phyloP scores from a whole-genome alignment of 2,113 vertebrate species.

The Pheucticus melanocephalus region DNA sequence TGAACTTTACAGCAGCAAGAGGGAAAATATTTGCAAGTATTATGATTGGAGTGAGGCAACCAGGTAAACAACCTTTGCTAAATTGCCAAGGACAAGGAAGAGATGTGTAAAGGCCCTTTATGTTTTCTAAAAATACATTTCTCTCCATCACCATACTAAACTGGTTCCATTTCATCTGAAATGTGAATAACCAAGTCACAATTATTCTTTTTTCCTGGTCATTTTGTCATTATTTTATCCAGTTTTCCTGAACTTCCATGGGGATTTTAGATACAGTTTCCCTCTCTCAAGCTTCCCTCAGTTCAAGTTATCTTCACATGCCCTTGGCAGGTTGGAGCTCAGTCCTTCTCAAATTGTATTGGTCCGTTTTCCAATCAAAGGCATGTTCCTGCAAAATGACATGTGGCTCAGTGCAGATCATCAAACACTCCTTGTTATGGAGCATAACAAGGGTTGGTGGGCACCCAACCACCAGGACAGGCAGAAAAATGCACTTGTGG shows the following conservation, averaged over 20 bases:
- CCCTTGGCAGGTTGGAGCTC: constrained; percentile 12
- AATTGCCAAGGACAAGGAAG: neutral
- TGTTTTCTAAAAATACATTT: neutral
- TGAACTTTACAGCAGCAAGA: neutral
- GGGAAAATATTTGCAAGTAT: neutral
- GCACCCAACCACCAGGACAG: neutral
- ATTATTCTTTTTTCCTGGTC: neutral
- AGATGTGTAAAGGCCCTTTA: neutral
- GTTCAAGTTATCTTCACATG: neutral
- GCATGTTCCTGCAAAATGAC: neutral
- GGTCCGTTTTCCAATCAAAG: constrained; percentile 2
- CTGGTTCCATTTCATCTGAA: neutral
- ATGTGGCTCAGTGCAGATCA: neutral
- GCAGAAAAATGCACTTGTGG: neutral
- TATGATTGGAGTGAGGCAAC: neutral
- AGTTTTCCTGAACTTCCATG: neutral
- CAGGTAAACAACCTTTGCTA: neutral
- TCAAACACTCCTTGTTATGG: neutral
- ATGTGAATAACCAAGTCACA: neutral
- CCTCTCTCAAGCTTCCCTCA: neutral
- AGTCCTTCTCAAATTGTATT: neutral
- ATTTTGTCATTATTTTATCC: neutral
- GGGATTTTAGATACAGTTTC: neutral
- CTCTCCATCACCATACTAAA: neutral
- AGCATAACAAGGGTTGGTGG: neutral